Percentiles rank a stretch among this genome's conserved stretches.
These are phyloP conservation scores for Agapornis roseicollis DNA, from an alignment of 2,113 vertebrate genomes.

Conservation along the genomic window DNA sequence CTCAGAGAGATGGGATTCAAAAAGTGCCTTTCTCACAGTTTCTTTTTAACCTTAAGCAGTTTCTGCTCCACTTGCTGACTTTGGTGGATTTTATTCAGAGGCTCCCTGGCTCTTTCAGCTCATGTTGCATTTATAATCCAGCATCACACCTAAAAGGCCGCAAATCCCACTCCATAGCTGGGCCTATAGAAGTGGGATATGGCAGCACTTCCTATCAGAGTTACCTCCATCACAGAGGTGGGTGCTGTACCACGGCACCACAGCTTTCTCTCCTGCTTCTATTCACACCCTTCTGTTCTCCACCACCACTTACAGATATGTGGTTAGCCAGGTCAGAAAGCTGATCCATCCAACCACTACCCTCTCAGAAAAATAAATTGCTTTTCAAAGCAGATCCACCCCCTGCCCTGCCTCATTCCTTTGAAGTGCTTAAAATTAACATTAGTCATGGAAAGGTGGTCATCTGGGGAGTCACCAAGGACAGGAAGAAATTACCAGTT, in stretches of 20 bases:
- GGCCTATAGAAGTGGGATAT: neutral
- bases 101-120: neutral
- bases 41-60: neutral
- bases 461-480: neutral
- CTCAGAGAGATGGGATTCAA: neutral
- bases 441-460: neutral
- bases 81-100: neutral
- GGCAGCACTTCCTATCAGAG: accelerated
- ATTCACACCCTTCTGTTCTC: neutral
- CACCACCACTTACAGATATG: neutral
- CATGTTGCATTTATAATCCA: neutral
- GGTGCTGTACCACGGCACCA: neutral
- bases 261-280: neutral
- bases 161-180: neutral
- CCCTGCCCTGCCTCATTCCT: neutral
- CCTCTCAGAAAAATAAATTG: neutral
- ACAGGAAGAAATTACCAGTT: neutral
- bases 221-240: neutral
- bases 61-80: neutral
- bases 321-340: neutral
- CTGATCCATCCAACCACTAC: neutral
- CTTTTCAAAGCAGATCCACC: neutral
- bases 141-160: neutral
- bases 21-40: neutral
- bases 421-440: neutral